A percentile compares a stretch with the other conserved stretches of the same genome.
Conservation (phyloP, 2,797 vertebrate genomes). For the Rhyacichthys aspro region DNA sequence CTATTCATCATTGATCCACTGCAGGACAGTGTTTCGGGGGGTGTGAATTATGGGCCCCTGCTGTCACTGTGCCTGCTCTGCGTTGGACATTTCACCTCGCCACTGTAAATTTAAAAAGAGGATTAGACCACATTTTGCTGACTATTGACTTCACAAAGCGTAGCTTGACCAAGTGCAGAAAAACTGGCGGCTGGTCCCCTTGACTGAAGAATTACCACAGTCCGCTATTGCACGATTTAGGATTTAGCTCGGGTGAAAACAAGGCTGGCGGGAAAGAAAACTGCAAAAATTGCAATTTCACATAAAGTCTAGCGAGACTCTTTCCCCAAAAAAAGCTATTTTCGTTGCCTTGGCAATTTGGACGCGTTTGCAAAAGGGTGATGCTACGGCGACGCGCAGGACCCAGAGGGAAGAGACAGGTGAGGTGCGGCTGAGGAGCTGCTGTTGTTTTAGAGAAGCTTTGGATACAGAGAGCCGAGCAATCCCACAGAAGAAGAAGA, state of each 20-base stretch:
- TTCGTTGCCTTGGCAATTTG: constrained; percentile 62
- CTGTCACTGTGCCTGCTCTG: constrained; percentile 71
- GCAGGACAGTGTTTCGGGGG: constrained; percentile 71
- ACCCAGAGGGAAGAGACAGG: constrained; percentile 72
- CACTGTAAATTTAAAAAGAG: constrained; percentile 69
- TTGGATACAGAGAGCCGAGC: constrained; percentile 50
- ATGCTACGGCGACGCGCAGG: constrained; percentile 73
- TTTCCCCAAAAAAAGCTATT: constrained; percentile 21
- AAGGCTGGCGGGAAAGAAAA: constrained; percentile 24
- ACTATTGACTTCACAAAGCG: constrained; percentile 51
- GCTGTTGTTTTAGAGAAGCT: constrained; percentile 46
- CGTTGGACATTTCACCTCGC: constrained; percentile 72
- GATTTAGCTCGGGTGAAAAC: constrained; percentile 34
- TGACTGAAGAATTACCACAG: constrained; percentile 49
- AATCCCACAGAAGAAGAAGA: constrained; percentile 35
- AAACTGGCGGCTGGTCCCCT: constrained; percentile 25
- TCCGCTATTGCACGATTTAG: constrained; percentile 54
- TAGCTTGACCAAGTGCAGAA: constrained; percentile 52
- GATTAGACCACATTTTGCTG: constrained; percentile 61
- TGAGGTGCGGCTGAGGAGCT: constrained; percentile 76
- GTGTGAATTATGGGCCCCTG: constrained; percentile 76
- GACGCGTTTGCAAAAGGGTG: constrained; percentile 61
- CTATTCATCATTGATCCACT: constrained; percentile 79
- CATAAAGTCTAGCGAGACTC: constrained; percentile 18
- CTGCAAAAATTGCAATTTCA: constrained; percentile 10